Percentiles rank a stretch among this genome's conserved stretches.
Conservation (phyloP, 2,113 vertebrate species). For the Thymallus thymallus region DNA sequence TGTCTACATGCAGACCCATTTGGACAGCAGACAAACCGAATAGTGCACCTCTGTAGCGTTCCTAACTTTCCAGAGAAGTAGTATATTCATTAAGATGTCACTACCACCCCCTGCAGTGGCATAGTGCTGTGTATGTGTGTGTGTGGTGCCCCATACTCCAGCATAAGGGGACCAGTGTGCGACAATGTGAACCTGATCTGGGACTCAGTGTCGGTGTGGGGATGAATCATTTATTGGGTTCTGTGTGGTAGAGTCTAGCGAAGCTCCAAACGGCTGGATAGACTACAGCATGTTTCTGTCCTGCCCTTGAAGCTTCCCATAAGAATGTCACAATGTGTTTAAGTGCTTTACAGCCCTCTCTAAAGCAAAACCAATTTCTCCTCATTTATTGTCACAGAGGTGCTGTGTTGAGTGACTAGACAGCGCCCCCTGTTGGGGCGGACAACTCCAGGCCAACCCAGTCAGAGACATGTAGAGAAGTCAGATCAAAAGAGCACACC, state of each 20-base stretch:
- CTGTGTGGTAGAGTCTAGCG: conserved; percentile 10
- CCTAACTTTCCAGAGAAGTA: no score
- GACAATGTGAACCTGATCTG: conserved; percentile 56
- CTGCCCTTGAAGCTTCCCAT: conserved; percentile 35
- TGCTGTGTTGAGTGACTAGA: conserved; percentile 44
- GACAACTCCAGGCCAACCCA: neutral
- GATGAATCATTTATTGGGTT: conserved; percentile 61
- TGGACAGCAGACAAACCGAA: no score
- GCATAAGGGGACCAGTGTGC: conserved; percentile 35
- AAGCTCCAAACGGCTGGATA: conserved; percentile 35
- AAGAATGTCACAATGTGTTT: conserved; percentile 25
- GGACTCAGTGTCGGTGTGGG: conserved; percentile 38
- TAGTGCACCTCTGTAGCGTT: no score
- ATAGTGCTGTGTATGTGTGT: neutral
- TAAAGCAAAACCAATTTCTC: conserved; percentile 19
- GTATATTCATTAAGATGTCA: no score
- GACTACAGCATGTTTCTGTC: conserved; percentile 29
- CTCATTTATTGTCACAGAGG: neutral
- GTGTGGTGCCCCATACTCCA: conserved; percentile 18
- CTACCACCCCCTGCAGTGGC: no score
- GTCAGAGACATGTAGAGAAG: no score
- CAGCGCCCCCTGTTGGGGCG: conserved; percentile 67
- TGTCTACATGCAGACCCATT: no score
- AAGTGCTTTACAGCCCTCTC: conserved; percentile 19
- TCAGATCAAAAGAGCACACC: neutral